Conservation (phyloP, 2,113 vertebrate species). For the Coptodon bakossiorum region DNA sequence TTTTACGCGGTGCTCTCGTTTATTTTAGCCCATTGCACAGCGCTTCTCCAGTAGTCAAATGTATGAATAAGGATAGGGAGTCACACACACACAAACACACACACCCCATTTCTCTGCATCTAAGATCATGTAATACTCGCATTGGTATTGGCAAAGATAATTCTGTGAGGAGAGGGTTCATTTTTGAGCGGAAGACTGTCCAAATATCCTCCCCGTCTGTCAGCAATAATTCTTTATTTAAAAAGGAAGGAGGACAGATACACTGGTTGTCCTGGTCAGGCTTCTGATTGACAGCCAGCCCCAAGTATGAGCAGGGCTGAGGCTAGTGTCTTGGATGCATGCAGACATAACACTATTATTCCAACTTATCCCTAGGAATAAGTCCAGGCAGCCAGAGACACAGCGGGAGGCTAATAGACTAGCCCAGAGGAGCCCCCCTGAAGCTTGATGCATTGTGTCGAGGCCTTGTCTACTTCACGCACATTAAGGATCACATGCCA, state of each 20-base stretch:
- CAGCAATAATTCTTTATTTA: background rate
- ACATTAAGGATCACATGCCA: slow-evolving; percentile 78
- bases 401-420: slow-evolving; percentile 71
- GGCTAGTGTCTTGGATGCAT: slow-evolving; percentile 31
- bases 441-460: slow-evolving; percentile 68
- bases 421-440: slow-evolving; percentile 56
- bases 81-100: background rate
- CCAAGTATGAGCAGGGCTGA: background rate
- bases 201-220: background rate
- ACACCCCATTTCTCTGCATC: slow-evolving; percentile 14
- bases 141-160: background rate
- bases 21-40: slow-evolving; percentile 64
- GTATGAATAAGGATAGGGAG: slow-evolving; percentile 49
- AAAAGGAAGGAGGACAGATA: background rate
- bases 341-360: slow-evolving; percentile 50
- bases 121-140: slow-evolving; percentile 52
- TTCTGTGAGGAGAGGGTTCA: slow-evolving; percentile 27
- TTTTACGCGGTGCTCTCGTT: slow-evolving; percentile 64
- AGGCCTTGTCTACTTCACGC: slow-evolving; percentile 75
- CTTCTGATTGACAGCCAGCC: slow-evolving; percentile 44
- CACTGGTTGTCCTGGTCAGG: background rate
- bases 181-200: slow-evolving; percentile 1
- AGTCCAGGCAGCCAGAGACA: slow-evolving; percentile 54
- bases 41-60: slow-evolving; percentile 37
- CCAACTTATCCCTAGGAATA: slow-evolving; percentile 59